Percentiles rank a stretch among this genome's conserved stretches.
These are phyloP conservation scores for Tinamus guttatus DNA, from an alignment of 2,113 vertebrate species.

Conservation along the genomic window DNA sequence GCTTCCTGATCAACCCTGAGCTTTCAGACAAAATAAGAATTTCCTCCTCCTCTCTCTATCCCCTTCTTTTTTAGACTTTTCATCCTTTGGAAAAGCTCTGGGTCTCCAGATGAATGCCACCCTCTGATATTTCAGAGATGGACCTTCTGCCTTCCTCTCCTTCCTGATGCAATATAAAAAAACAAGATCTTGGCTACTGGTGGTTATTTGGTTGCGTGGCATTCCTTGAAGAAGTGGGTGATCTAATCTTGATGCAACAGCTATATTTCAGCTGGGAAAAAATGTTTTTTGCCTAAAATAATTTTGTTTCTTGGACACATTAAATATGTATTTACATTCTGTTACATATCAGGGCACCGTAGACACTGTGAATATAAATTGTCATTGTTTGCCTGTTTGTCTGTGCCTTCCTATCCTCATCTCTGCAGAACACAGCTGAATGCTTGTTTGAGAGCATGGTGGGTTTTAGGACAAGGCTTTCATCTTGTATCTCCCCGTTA, in stretches of 20 bases:
- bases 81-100: neutral
- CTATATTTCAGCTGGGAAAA: neutral
- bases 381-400: neutral
- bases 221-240: neutral
- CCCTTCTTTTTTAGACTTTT: neutral
- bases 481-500: neutral
- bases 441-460: neutral
- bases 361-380: neutral
- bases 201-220: neutral
- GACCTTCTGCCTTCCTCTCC: neutral
- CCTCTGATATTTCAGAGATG: rapidly evolving
- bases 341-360: neutral
- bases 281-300: neutral
- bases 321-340: neutral
- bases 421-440: neutral
- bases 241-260: neutral
- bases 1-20: neutral
- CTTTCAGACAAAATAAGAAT: neutral
- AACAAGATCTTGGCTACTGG: neutral
- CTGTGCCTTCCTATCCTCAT: neutral
- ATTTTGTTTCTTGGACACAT: neutral
- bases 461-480: neutral
- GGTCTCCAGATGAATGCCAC: neutral
- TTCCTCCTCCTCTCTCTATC: neutral
- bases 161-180: neutral